Base-by-base conservation (phyloP, 2,113 vertebrate genomes). In the Chaetodon trifascialis region DNA sequence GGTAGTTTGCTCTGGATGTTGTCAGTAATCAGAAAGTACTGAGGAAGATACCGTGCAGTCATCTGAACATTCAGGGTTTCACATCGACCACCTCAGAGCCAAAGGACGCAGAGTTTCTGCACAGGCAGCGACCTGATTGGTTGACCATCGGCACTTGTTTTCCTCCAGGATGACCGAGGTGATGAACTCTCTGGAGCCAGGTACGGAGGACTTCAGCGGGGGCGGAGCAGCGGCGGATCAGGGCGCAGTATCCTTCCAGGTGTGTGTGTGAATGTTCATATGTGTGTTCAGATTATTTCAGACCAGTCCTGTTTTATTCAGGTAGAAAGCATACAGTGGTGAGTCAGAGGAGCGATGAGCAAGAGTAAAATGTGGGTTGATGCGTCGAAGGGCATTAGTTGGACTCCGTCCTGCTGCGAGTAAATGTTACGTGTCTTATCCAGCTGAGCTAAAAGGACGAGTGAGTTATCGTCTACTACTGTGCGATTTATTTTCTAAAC, bases 91-190 rank as follows among this genome's bases (percentile, higher is more conserved):
- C 30, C 30, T 30, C 30, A 30, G 30, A 30, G 30, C 30, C 30
- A 30, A 30, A 30, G 30, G 30, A 30, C 2, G n/a, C n/a, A 30
- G 30, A 30, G 30, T 30, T 30, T 30, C 30, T 17, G 15, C 62
- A 15, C 4, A 19, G 16, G 55, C 51, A 15, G 16, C 38, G 71
- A 17, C 6, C 16, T 54, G 56, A 72, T 21, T 4, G 4, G 7
- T 72, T 30, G 25, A 66, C 54, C 17, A 47, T 70, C 42, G 46
- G 3, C 63, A 2, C 63, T 36, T 83, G 47, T 68, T 74, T 42
- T 51, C 69, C 49, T 87, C 19, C 92, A 97, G 97, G 90, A 97
- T 97, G 97, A 96, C 96, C 36, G 96, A 97, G 85, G 96, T 97
- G 90, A 96, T 97, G 92, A 97, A 96, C 70, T 96, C 96, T 80